Percentiles rank a stretch among this genome's conserved stretches.
These are phyloP conservation scores for Strigops habroptila DNA, from an alignment of 2,113 vertebrate species.

Conservation along the genomic window DNA sequence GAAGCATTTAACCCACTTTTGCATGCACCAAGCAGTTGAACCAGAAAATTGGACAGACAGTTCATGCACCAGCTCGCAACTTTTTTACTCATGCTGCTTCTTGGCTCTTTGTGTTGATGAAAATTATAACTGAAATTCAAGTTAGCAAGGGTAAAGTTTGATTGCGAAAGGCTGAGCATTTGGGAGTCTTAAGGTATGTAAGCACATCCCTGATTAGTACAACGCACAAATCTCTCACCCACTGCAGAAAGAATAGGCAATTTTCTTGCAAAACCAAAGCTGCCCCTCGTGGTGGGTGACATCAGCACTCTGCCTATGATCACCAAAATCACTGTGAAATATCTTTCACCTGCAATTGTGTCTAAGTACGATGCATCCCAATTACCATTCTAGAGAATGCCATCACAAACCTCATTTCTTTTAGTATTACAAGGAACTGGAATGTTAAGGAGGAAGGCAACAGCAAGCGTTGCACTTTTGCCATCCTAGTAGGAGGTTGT, in stretches of 20 bases:
- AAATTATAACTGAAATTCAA: background rate
- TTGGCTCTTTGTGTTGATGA: background rate
- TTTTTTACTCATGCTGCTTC: background rate
- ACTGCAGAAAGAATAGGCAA: background rate
- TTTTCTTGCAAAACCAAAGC: background rate
- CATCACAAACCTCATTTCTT: background rate
- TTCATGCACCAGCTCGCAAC: background rate
- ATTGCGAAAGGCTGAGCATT: background rate
- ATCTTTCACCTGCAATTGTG: background rate
- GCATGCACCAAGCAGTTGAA: background rate
- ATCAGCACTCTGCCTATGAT: background rate
- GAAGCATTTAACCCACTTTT: background rate
- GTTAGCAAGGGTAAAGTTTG: background rate
- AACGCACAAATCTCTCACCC: background rate
- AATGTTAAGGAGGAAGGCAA: background rate
- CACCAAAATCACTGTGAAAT: background rate
- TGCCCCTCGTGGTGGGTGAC: accelerated
- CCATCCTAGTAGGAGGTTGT: background rate
- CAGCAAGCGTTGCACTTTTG: accelerated
- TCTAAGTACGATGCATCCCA: too few species aligned
- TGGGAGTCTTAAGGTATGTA: background rate
- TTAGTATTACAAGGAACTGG: accelerated
- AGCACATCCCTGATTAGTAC: background rate
- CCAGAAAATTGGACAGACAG: background rate
- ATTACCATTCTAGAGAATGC: background rate